A percentile compares a stretch with the other conserved stretches of the same genome.
These are phyloP conservation scores for Periophthalmodon schlosseri DNA, from an alignment of 2,113 vertebrate species.

Conservation along the genomic window DNA sequence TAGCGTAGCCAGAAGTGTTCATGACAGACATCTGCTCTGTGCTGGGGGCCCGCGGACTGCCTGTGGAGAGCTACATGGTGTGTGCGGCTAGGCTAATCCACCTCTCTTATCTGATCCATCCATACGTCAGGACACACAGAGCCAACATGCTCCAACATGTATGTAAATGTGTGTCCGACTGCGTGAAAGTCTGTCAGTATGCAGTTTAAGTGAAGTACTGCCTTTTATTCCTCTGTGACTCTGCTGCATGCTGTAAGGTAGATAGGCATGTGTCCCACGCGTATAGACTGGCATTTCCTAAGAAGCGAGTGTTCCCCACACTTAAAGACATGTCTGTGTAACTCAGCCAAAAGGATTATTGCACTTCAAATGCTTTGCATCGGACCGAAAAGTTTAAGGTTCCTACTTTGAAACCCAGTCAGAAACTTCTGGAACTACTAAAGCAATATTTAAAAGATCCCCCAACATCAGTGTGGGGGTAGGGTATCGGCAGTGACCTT, in stretches of 20 bases:
- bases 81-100: constrained; percentile 19
- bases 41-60: constrained; percentile 19
- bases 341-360: constrained; percentile 63
- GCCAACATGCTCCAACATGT: constrained; percentile 15
- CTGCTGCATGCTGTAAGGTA: constrained; percentile 51
- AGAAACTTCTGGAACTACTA: constrained; percentile 49
- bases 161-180: constrained; percentile 22
- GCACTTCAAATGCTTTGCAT: constrained; percentile 48
- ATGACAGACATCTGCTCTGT: constrained; percentile 42
- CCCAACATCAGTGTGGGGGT: constrained; percentile 41
- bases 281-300: constrained; percentile 45
- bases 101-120: constrained; percentile 27
- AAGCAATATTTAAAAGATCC: constrained; percentile 40
- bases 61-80: constrained; percentile 23
- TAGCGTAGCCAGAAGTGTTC: constrained; percentile 25
- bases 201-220: constrained; percentile 1
- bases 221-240: constrained; percentile 23
- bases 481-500: constrained; percentile 61
- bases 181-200: constrained; percentile 13
- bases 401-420: constrained; percentile 44
- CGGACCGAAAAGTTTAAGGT: constrained; percentile 49
- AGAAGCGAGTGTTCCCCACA: constrained; percentile 40
- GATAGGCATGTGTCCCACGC: constrained; percentile 48
- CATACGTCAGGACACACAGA: constrained; percentile 23
- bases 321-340: constrained; percentile 41